Conservation (phyloP, 2,113 vertebrate genomes). For the Uropsilus gracilis region DNA sequence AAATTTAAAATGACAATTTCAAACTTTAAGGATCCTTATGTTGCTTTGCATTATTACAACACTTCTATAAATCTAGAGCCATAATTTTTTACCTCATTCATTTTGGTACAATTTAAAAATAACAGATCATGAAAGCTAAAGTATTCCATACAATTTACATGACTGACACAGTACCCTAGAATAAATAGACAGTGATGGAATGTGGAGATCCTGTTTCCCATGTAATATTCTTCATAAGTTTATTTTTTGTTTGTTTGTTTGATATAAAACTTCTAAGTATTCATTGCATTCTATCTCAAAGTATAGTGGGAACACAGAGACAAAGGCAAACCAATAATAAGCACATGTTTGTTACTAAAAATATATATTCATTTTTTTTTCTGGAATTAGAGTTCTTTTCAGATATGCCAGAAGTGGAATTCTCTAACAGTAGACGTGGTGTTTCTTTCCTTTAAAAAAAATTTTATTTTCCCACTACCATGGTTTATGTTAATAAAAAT, state of each 20-base stretch:
- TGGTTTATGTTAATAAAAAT: conserved; percentile 37
- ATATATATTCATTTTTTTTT: not conserved
- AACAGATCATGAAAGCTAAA: not conserved
- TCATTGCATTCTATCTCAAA: not conserved
- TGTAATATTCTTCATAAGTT: not conserved
- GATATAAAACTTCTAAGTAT: not conserved
- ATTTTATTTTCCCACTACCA: conserved; percentile 20
- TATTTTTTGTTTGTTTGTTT: not conserved
- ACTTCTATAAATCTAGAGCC: not conserved
- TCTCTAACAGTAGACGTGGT: not conserved
- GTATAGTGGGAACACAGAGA: rapidly evolving
- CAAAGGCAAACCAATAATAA: not conserved
- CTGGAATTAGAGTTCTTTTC: not conserved
- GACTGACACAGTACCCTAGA: rapidly evolving
- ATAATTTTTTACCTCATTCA: not conserved
- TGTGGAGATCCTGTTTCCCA: not conserved
- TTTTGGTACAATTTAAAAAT: not conserved
- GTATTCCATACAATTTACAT: not conserved
- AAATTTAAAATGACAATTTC: not conserved
- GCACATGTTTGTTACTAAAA: not conserved
- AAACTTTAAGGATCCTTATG: not conserved
- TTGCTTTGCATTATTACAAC: not conserved
- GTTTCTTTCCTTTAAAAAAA: not conserved
- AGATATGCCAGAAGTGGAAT: not conserved
- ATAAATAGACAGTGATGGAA: not conserved